Percentiles rank a stretch among this genome's conserved stretches.
phyloP scores from a whole-genome alignment of 2,113 vertebrate genomes.

The Anas platyrhynchos region DNA sequence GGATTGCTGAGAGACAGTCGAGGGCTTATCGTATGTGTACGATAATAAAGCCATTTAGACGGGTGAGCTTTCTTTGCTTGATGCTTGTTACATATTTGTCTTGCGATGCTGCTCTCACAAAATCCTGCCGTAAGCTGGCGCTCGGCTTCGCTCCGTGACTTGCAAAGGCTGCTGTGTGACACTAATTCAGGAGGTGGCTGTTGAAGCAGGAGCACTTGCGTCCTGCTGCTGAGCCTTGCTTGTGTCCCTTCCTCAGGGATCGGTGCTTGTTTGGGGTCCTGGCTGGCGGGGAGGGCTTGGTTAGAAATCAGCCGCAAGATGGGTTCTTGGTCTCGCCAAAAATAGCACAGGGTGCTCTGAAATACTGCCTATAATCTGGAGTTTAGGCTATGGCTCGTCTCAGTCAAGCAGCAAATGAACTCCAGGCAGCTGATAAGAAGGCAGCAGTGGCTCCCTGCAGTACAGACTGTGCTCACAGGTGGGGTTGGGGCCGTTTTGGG shows the following conservation, averaged over 20 bases:
- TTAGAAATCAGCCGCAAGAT: background rate
- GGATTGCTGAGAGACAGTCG: background rate
- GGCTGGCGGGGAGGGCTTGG: background rate
- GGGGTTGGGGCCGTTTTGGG: background rate
- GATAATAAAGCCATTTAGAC: background rate
- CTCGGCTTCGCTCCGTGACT: background rate
- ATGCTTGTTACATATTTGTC: background rate
- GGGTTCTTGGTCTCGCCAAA: background rate
- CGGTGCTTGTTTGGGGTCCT: background rate
- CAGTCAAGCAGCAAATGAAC: background rate
- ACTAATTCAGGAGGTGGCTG: background rate
- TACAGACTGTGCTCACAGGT: accelerated
- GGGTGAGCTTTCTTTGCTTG: background rate
- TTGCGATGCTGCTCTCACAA: background rate
- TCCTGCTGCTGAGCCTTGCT: background rate
- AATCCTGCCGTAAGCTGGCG: background rate
- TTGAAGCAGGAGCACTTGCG: background rate
- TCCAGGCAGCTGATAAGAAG: background rate
- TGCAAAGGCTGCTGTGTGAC: accelerated
- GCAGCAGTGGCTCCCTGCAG: background rate
- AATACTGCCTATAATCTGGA: accelerated
- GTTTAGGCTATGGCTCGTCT: background rate
- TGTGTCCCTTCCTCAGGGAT: background rate
- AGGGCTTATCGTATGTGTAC: background rate
- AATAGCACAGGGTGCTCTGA: background rate